Evolutionary conservation across 2,888 invertebrate genomes (phyloP).

Genomic region (Lasioglossum vierecki): DNA sequence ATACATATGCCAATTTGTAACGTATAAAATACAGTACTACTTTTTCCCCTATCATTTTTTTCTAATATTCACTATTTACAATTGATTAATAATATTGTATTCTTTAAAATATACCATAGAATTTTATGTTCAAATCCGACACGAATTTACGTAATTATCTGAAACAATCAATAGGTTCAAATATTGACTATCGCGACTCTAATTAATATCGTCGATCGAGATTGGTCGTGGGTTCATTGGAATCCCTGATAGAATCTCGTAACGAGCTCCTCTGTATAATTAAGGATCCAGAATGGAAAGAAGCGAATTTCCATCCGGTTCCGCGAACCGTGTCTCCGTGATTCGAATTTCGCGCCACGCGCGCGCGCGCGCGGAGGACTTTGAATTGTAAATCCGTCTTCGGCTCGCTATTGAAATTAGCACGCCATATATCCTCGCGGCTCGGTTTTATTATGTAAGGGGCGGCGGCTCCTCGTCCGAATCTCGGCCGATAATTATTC

Average conservation of each 20-base stretch:
- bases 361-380: neutral
- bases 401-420: conserved; percentile 59
- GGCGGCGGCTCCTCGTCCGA: conserved; percentile 19
- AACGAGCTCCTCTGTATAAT: neutral
- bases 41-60: too few species aligned
- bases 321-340: neutral
- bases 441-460: conserved; percentile 56
- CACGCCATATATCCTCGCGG: conserved; percentile 40
- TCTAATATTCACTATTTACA: too few species aligned
- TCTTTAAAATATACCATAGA: too few species aligned
- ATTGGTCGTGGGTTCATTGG: neutral
- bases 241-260: neutral
- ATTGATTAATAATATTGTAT: too few species aligned
- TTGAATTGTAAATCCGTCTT: conserved; percentile 52
- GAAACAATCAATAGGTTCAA: neutral
- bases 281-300: conserved; percentile 12
- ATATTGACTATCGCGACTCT: neutral
- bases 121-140: too few species aligned
- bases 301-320: conserved; percentile 4
- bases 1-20: too few species aligned
- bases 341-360: conserved; percentile 24
- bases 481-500: conserved; percentile 65
- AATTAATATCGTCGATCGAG: neutral
- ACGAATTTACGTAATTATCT: too few species aligned
- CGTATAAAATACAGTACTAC: too few species aligned